These are phyloP conservation scores for Channallabes apus DNA, from an alignment of 2,797 vertebrate genomes.

Conservation along the genomic window DNA sequence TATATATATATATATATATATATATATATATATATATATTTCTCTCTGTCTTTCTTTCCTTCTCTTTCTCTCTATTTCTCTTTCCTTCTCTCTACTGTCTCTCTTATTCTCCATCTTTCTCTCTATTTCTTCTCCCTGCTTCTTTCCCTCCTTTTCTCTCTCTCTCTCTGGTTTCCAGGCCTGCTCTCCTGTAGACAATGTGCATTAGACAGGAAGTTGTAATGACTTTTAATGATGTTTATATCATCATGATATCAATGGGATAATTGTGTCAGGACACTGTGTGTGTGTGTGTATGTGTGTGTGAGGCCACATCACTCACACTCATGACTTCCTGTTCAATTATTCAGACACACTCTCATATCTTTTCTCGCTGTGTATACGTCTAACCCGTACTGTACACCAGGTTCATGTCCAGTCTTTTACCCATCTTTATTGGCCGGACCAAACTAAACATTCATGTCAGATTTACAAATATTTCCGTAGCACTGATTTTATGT, in stretches of 20 bases:
- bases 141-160: background rate
- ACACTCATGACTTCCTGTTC: background rate
- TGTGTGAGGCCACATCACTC: background rate
- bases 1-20: background rate
- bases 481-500: background rate
- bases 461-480: background rate
- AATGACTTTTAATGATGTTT: background rate
- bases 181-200: background rate
- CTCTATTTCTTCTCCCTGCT: background rate
- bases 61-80: slow-evolving; percentile 51
- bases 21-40: no score
- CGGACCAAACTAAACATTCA: background rate
- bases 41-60: no score
- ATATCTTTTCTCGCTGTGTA: background rate
- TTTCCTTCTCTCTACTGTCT: background rate
- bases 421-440: background rate
- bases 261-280: background rate
- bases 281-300: slow-evolving; percentile 6
- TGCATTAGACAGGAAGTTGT: background rate
- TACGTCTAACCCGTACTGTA: background rate
- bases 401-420: no score
- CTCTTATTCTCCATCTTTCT: no score
- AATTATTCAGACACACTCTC: background rate
- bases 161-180: background rate
- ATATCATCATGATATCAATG: background rate